Evolutionary conservation across 2,797 vertebrate species (phyloP).

Genomic region (Brachyalestes nurse): DNA sequence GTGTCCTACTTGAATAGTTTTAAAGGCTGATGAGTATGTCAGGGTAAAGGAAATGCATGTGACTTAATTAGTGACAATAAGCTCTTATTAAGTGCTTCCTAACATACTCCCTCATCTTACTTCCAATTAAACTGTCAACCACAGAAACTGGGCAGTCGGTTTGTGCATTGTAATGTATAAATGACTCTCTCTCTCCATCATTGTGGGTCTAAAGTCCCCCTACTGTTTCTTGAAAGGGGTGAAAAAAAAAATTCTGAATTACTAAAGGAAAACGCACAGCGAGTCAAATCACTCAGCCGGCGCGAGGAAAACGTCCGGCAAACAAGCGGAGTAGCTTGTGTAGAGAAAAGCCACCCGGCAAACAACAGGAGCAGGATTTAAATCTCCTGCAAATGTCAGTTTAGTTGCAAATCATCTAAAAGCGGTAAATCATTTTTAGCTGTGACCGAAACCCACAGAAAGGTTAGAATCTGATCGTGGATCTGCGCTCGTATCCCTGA

Average conservation of each 20-base stretch:
- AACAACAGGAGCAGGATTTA: constrained; percentile 1
- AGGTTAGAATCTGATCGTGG: not conserved
- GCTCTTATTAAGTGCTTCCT: constrained; percentile 56
- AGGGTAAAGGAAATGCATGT: constrained; percentile 53
- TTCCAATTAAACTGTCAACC: constrained; percentile 53
- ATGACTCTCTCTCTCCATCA: constrained; percentile 1
- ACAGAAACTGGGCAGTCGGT: constrained; percentile 17
- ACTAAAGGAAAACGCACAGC: not conserved
- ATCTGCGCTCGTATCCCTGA: not conserved
- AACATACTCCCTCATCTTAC: constrained; percentile 37
- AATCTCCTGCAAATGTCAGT: constrained; percentile 8
- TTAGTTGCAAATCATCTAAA: constrained; percentile 7
- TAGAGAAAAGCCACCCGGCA: constrained; percentile 1
- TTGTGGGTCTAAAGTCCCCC: not conserved
- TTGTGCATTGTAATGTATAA: constrained; percentile 41
- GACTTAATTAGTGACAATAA: constrained; percentile 61
- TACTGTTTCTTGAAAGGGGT: constrained; percentile 19
- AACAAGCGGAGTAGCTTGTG: not conserved
- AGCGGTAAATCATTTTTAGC: constrained; percentile 11
- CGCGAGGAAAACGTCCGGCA: constrained; percentile 12
- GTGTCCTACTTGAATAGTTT: no score
- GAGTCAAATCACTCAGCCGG: not conserved
- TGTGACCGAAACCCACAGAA: constrained; percentile 13
- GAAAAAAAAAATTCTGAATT: constrained; percentile 7
- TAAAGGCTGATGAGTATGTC: constrained; percentile 50